These are phyloP conservation scores for Pseudonaja textilis DNA, from an alignment of 2,113 vertebrate genomes.

Conservation along the genomic window DNA sequence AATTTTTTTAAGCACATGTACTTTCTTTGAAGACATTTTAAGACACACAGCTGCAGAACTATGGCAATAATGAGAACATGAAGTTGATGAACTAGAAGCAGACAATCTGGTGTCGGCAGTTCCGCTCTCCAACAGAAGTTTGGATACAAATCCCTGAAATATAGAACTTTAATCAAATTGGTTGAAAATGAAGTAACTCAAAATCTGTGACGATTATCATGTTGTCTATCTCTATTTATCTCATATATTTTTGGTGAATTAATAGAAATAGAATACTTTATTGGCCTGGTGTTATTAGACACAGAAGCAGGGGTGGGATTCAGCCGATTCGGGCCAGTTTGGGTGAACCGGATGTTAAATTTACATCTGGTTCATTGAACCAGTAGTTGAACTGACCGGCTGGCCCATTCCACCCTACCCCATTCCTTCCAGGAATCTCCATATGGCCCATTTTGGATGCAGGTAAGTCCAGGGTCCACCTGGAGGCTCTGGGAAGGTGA, in stretches of 20 bases:
- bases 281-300: neutral
- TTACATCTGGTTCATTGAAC: no score
- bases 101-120: neutral
- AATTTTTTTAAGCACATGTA: neutral
- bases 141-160: neutral
- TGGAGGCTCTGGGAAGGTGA: no score
- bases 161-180: neutral
- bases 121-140: neutral
- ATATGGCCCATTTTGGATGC: no score
- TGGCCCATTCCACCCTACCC: no score
- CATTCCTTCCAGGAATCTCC: no score
- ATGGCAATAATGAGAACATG: neutral
- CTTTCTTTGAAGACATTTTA: neutral
- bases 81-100: neutral
- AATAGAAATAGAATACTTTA: neutral
- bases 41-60: neutral
- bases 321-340: no score
- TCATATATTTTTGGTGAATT: neutral
- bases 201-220: neutral
- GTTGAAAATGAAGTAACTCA: neutral
- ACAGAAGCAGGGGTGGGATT: neutral
- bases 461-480: no score
- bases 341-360: no score
- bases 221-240: neutral
- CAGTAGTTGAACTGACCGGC: no score